Conservation (phyloP, 2,888 invertebrate species). For the Phrixothrix hirtus region DNA sequence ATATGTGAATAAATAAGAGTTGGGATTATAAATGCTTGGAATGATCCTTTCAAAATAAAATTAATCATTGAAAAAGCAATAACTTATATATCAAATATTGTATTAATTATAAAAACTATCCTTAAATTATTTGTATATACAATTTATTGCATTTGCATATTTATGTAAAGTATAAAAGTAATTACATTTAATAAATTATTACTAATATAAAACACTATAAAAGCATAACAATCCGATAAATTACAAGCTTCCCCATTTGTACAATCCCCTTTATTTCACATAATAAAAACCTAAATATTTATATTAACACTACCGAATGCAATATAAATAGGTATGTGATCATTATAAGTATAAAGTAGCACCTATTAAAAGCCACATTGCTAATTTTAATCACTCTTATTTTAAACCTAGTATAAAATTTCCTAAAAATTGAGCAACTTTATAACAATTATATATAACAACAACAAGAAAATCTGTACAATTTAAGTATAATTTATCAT, state of each 20-base stretch:
- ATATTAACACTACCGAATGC: constrained; percentile 18
- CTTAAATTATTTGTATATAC: constrained; percentile 22
- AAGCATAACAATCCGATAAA: constrained; percentile 24
- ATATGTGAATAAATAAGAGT: too few species aligned
- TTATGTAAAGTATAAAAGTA: constrained; percentile 26
- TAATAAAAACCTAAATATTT: constrained; percentile 15
- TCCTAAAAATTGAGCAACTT: constrained; percentile 30
- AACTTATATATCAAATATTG: too few species aligned
- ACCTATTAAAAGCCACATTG: constrained; percentile 27
- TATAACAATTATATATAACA: constrained; percentile 26
- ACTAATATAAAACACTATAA: constrained; percentile 20
- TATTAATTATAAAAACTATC: neutral
- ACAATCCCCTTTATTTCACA: constrained; percentile 18
- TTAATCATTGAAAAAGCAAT: constrained; percentile 1
- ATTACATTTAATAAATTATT: constrained; percentile 22
- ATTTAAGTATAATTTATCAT: constrained; percentile 18
- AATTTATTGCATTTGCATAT: too few species aligned
- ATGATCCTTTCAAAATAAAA: too few species aligned
- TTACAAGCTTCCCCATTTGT: constrained; percentile 23
- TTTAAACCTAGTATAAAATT: constrained; percentile 23
- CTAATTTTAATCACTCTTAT: constrained; percentile 26
- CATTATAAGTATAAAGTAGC: constrained; percentile 19
- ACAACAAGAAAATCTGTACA: constrained; percentile 25
- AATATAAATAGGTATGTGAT: constrained; percentile 11
- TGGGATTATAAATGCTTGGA: too few species aligned